Evolutionary conservation across 2,113 vertebrate species (phyloP).

Genomic region (Grallaria varia): DNA sequence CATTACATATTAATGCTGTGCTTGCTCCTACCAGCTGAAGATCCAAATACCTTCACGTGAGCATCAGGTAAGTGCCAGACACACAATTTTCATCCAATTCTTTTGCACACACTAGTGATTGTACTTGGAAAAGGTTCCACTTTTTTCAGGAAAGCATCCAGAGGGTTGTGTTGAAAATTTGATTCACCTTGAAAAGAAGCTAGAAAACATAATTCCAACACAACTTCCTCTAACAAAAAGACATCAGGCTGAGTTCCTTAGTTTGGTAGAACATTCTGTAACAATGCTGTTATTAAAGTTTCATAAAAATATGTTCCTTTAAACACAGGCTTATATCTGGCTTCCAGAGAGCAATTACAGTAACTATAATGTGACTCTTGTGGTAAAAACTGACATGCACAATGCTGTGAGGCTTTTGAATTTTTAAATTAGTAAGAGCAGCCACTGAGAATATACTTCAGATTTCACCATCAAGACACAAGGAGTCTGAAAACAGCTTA

Average conservation of each 20-base stretch:
- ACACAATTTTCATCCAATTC: fast-evolving
- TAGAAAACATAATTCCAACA: not conserved
- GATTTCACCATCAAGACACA: not conserved
- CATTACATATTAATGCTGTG: not conserved
- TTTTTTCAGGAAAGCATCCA: not conserved
- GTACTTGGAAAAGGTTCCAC: not conserved
- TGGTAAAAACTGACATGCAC: slow-evolving; percentile 52
- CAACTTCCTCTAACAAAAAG: not conserved
- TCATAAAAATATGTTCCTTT: slow-evolving; percentile 57
- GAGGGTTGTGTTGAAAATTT: not conserved
- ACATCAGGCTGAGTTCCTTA: not conserved
- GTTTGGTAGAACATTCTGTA: slow-evolving; percentile 52
- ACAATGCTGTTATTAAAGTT: slow-evolving; percentile 39
- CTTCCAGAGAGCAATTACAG: slow-evolving; percentile 52
- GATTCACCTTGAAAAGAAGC: not conserved
- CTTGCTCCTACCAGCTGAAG: not conserved
- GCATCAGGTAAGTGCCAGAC: not conserved
- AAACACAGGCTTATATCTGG: slow-evolving; percentile 56
- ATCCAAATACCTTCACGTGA: not conserved
- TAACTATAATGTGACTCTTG: slow-evolving; percentile 51
- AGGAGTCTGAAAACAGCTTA: not conserved
- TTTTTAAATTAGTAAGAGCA: slow-evolving; percentile 52
- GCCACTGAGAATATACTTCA: slow-evolving; percentile 31
- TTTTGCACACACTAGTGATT: not conserved
- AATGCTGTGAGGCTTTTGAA: slow-evolving; percentile 30